These are phyloP conservation scores for Hiodon tergisus DNA, from an alignment of 2,113 vertebrate species.

Conservation along the genomic window DNA sequence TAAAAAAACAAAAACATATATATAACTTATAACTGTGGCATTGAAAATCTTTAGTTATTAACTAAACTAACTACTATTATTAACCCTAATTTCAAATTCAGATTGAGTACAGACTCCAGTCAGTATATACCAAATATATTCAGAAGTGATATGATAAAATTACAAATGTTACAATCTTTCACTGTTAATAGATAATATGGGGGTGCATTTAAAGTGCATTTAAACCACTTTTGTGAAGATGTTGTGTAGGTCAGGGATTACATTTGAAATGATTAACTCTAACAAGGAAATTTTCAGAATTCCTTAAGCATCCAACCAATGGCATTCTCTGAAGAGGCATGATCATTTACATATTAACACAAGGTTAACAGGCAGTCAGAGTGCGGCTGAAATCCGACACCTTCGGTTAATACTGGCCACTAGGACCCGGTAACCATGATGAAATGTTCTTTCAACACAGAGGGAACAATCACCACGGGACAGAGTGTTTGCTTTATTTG, in stretches of 20 bases:
- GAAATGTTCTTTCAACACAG: not conserved
- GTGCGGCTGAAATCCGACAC: not conserved
- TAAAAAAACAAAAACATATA: no score
- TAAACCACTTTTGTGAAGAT: not conserved
- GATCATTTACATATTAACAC: slow-evolving; percentile 9
- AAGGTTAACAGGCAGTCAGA: not conserved
- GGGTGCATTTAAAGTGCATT: not conserved
- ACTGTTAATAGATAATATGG: no score
- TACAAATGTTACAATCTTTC: no score
- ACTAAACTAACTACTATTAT: no score
- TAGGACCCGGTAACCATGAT: not conserved
- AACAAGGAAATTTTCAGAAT: not conserved
- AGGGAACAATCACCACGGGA: not conserved
- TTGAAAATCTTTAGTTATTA: no score
- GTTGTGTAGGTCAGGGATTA: no score
- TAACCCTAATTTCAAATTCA: no score
- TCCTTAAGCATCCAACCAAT: not conserved
- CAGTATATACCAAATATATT: no score
- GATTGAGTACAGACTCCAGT: no score
- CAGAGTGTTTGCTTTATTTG: not conserved
- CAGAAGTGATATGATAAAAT: no score
- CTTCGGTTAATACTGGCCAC: not conserved
- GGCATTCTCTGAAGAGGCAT: slow-evolving; percentile 1
- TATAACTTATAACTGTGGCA: no score
- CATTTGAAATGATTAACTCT: slow-evolving; percentile 8